Conservation (phyloP, 1,140 invertebrate genomes). For the Gryon sp. region DNA sequence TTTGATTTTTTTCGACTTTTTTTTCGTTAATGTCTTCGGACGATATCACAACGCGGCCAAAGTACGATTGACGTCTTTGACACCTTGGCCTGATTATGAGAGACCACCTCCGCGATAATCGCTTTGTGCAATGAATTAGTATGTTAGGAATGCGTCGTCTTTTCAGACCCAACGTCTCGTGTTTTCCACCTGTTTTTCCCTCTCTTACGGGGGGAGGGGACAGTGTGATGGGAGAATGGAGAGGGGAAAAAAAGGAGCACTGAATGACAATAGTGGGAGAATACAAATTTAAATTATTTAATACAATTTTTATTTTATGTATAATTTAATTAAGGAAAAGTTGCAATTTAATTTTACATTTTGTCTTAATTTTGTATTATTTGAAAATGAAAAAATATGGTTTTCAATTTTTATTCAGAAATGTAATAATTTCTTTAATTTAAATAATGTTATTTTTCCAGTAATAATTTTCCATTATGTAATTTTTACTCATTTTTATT, state of each 20-base stretch:
- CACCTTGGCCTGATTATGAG: conserved; percentile 68
- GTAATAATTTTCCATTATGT: no score
- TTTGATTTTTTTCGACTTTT: background rate
- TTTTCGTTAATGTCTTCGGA: conserved; percentile 61
- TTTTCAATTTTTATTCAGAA: no score
- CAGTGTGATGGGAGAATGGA: background rate
- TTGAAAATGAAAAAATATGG: no score
- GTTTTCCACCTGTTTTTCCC: conserved; percentile 43
- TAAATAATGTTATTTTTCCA: no score
- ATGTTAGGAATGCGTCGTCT: conserved; percentile 38
- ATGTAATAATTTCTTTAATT: no score
- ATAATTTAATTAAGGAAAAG: no score
- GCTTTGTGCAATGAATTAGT: conserved; percentile 61
- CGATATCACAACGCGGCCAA: conserved; percentile 54
- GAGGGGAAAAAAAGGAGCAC: background rate
- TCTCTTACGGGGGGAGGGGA: background rate
- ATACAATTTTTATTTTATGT: no score
- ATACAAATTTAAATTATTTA: no score
- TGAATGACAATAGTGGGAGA: no score
- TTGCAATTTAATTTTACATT: no score
- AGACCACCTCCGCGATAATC: conserved; percentile 57
- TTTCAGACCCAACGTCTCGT: conserved; percentile 8
- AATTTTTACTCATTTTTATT: no score
- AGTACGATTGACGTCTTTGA: conserved; percentile 67
- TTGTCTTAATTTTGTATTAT: no score